A percentile compares a stretch with the other conserved stretches of the same genome.
These are phyloP conservation scores for Fulica atra DNA, from an alignment of 2,113 vertebrate genomes.

Conservation along the genomic window DNA sequence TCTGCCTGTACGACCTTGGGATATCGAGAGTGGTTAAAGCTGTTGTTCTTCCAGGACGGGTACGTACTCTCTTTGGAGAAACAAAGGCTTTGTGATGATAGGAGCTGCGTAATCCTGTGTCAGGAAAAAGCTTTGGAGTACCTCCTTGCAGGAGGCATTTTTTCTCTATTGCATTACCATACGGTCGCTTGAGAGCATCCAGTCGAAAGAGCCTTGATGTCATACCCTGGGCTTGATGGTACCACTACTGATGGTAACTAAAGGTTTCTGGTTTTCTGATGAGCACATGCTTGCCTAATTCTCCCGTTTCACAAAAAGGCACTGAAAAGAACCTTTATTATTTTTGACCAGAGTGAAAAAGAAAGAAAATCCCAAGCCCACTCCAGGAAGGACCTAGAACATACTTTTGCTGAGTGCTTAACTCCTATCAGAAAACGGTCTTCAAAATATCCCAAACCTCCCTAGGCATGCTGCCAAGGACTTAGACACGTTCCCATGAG, in stretches of 20 bases:
- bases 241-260: neutral
- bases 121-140: fast-evolving
- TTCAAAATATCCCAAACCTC: neutral
- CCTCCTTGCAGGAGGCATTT: neutral
- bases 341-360: neutral
- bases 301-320: neutral
- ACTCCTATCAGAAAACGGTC: neutral
- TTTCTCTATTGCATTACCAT: fast-evolving
- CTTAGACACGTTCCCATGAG: neutral
- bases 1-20: conserved; percentile 93
- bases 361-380: too few relatives aligned
- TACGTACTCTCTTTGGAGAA: conserved; percentile 58
- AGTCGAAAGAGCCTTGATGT: neutral
- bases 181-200: neutral
- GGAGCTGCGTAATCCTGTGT: neutral
- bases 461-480: neutral
- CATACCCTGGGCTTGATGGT: neutral
- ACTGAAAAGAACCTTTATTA: too few relatives aligned
- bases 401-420: neutral
- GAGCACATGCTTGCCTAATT: neutral
- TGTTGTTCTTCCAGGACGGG: conserved; percentile 91
- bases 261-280: neutral
- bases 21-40: conserved; percentile 93
- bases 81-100: neutral
- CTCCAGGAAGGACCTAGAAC: too few relatives aligned